These are phyloP conservation scores for Lepidurus apus DNA, from an alignment of 1,140 invertebrate genomes.

Conservation along the genomic window DNA sequence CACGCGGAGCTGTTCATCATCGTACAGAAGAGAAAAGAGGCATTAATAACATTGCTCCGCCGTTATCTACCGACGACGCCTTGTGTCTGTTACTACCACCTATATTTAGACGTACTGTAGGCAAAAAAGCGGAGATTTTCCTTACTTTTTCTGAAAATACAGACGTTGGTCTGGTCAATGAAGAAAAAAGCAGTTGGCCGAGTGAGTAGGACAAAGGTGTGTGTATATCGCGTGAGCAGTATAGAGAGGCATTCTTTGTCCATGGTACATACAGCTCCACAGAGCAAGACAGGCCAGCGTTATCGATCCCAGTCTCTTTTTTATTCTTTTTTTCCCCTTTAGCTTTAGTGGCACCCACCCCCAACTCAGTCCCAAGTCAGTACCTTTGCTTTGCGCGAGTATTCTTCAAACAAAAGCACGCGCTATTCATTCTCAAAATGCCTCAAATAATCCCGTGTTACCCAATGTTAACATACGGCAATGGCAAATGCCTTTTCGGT, in stretches of 20 bases:
- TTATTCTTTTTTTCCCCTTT: neutral
- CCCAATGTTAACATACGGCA: neutral
- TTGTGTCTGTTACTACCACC: neutral
- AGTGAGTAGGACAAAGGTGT: neutral
- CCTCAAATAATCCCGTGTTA: neutral
- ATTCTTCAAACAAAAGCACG: neutral
- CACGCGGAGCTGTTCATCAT: neutral
- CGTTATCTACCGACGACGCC: neutral
- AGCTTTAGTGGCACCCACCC: neutral
- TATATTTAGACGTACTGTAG: neutral
- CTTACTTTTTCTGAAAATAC: neutral
- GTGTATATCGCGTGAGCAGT: slow-evolving; percentile 4
- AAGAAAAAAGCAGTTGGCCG: neutral
- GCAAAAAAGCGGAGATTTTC: neutral
- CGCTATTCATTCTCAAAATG: neutral
- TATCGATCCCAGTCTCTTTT: slow-evolving; percentile 1
- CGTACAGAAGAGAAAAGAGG: neutral
- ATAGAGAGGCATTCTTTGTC: neutral
- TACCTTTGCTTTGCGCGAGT: neutral
- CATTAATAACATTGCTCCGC: neutral
- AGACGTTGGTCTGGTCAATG: neutral
- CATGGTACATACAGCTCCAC: neutral
- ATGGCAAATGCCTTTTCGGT: neutral
- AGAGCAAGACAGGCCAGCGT: slow-evolving; percentile 9
- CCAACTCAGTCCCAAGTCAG: neutral